Conservation (phyloP, 2,113 vertebrate genomes). For the Syngnathus floridae region DNA sequence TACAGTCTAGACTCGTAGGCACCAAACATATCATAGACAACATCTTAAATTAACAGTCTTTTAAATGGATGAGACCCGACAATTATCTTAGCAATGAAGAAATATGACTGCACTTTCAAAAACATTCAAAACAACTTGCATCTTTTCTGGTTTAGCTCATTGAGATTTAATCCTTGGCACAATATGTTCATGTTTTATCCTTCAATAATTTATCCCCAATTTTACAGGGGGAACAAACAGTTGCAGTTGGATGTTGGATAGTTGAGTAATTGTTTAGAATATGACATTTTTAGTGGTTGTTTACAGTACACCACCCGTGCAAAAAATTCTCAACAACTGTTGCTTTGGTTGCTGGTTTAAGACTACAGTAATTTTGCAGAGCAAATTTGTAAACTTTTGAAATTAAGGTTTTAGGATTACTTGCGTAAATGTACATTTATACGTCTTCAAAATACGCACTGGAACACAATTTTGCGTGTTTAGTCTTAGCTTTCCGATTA, state of each 20-base stretch:
- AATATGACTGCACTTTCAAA: slow-evolving; percentile 15
- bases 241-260: neutral
- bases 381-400: neutral
- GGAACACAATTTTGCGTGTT: neutral
- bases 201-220: neutral
- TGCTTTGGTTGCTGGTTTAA: neutral
- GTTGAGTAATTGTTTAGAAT: neutral
- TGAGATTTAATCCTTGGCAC: neutral
- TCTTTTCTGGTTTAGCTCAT: neutral
- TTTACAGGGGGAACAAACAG: neutral
- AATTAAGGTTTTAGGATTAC: neutral
- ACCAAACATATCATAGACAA: slow-evolving; percentile 10
- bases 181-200: neutral
- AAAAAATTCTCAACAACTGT: neutral
- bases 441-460: neutral
- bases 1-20: slow-evolving; percentile 10
- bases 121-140: slow-evolving; percentile 10
- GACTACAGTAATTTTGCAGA: neutral
- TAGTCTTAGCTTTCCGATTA: slow-evolving; percentile 7
- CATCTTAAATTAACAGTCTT: slow-evolving; percentile 4
- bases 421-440: neutral
- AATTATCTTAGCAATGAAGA: slow-evolving; percentile 32
- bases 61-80: slow-evolving; percentile 14
- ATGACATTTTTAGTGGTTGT: neutral
- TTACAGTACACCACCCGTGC: neutral